Conservation (phyloP, 2,888 invertebrate genomes). For the Altica lythri region DNA sequence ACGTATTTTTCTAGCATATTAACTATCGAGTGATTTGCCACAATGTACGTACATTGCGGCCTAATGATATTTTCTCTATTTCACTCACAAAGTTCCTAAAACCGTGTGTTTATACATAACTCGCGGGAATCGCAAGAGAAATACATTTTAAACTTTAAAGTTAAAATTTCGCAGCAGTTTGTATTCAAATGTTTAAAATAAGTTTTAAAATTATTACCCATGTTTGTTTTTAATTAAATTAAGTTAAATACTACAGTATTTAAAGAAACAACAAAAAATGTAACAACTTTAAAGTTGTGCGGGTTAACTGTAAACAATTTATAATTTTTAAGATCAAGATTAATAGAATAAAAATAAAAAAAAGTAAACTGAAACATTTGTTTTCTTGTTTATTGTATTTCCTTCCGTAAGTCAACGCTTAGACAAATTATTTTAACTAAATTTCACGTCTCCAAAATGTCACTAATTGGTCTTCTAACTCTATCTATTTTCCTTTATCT, state of each 20-base stretch:
- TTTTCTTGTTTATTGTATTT: constrained; percentile 4
- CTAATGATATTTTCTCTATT: constrained; percentile 9
- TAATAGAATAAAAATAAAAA: not conserved
- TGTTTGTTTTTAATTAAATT: constrained; percentile 5
- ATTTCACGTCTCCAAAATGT: no score
- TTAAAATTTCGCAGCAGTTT: constrained; percentile 8
- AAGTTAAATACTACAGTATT: not conserved
- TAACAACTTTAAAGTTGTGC: no score
- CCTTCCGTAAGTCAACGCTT: not conserved
- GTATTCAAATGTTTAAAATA: constrained; percentile 2
- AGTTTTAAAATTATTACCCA: constrained; percentile 6
- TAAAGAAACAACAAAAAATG: no score
- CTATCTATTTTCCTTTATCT: no score
- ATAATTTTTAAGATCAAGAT: not conserved
- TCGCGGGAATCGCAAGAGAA: constrained; percentile 1
- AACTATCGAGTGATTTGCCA: not conserved
- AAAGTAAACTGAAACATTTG: not conserved
- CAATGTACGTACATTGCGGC: not conserved
- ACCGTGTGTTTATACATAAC: constrained; percentile 10
- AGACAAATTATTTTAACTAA: no score
- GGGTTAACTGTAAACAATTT: no score
- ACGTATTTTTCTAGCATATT: no score
- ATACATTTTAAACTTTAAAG: constrained; percentile 8
- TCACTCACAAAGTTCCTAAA: constrained; percentile 10
- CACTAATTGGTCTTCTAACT: no score